Evolutionary conservation across 1,140 invertebrate species (phyloP).

Genomic region (Bicyclus anynana): DNA sequence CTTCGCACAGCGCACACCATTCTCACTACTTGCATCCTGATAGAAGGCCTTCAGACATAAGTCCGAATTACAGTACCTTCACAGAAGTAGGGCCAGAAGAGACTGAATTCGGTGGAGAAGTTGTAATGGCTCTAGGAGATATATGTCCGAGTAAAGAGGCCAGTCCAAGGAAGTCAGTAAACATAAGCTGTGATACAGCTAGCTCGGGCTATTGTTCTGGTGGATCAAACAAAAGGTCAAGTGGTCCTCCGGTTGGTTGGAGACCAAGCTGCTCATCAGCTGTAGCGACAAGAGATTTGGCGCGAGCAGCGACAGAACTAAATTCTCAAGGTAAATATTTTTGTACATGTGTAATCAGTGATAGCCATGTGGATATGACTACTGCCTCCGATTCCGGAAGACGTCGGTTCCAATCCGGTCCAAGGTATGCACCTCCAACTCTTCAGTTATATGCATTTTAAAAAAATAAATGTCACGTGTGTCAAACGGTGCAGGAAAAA

Average conservation of each 20-base stretch:
- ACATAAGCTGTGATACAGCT: constrained; percentile 71
- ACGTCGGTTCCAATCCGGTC: too few species aligned
- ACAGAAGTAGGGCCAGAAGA: constrained; percentile 82
- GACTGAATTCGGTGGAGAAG: constrained; percentile 78
- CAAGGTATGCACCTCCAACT: too few species aligned
- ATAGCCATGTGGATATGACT: neutral
- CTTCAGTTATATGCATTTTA: too few species aligned
- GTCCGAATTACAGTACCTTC: constrained; percentile 81
- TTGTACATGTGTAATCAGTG: neutral
- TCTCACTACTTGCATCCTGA: constrained; percentile 83
- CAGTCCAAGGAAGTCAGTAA: constrained; percentile 71
- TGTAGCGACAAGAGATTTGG: constrained; percentile 59
- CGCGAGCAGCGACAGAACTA: constrained; percentile 69
- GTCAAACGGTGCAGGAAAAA: too few species aligned
- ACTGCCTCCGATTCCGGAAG: too few species aligned
- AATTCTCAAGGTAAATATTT: constrained; percentile 65
- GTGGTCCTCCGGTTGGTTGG: constrained; percentile 58
- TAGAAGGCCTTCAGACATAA: constrained; percentile 77
- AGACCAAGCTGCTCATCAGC: constrained; percentile 68
- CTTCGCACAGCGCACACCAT: constrained; percentile 82
- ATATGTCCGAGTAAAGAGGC: constrained; percentile 70
- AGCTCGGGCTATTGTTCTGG: constrained; percentile 73
- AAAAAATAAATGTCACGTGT: too few species aligned
- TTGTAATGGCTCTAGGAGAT: constrained; percentile 58
- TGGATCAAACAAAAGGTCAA: constrained; percentile 67